Evolutionary conservation across 2,797 vertebrate species (phyloP), one percentile per base, ranked within the genome.

Genomic region (Rhinogobio ventralis): DNA sequence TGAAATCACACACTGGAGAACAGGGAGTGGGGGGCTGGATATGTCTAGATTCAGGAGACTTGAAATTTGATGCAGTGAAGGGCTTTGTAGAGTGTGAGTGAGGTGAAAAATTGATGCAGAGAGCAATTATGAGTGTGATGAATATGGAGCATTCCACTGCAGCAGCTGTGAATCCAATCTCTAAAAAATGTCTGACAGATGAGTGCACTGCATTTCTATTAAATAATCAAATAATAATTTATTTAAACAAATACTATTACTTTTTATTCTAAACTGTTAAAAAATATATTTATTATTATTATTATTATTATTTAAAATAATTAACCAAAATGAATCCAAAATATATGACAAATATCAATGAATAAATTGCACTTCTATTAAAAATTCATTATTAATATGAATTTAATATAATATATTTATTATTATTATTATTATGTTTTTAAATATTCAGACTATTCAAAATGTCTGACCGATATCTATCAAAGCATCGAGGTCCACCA

Each of bases 1-100:
- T 90, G 84, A 90, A 92, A 92, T 88, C 60, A 79, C 85, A 85
- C n/a, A 10, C 60, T 71, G 36, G 84, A 86, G 72, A 85, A 80
- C 49, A 49, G 67, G 46, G 79, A 46, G 67, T 69, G 57, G 71
- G 55, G n/a, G 81, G 57, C 46, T 39, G 66, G 57, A 78, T 71
- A 71, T 62, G 74, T 72, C 79, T 85, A 55, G 46, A 80, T 78
- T 45, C 33, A 68, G 71, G 30, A 69, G 78, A 67, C 64, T 53
- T 72, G 71, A 69, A 82, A 82, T 78, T 80, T 84, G 39, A 84
- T 60, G 62, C 62, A 14, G 84, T 74, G 51, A 42, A 82, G 36
- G n/a, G 71, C 67, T 73, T 83, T 84, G 66, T 76, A 72, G 75
- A 20, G 46, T 66, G 42, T 51, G n/a, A 73, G 53, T 53, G 84